Base-by-base conservation (phyloP, 2,888 invertebrate species). In the Meteorus colon region DNA sequence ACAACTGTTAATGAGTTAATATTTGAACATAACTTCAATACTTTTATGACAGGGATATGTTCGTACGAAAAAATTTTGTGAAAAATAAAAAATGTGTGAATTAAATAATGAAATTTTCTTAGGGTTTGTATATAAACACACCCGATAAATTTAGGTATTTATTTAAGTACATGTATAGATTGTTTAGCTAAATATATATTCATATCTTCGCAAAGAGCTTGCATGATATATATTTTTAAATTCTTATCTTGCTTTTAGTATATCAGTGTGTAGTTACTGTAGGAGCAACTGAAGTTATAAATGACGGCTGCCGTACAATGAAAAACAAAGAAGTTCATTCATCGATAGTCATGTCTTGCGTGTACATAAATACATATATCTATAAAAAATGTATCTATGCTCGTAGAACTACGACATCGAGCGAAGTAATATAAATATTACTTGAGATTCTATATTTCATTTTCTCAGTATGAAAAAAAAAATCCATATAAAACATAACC, bases 291-390 rank as follows among this genome's bases (percentile, higher is more conserved):
- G 16, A 68, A 37, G 66, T 37, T 37, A 27, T 68, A 45, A n/a
- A 29, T 48, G 48, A 45, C 31, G 31, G 8, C 29, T 45, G 51
- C 37, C n/a, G 48, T 27, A 48, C 16, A 68, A 48, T 27, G 24
- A 37, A 68, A 27, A 45, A 68, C 68, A 68, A 68, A 68, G 68
- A 45, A 19, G 45, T 68, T 68, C 68, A 68, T 68, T 68, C 68
- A 68, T 68, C 37, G 12, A 68, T 41, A 68, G 48, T 29, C 48
- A 16, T 41, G n/a, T 19, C 29, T 29, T 68, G 16, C 4, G 12
- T 24, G 24, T 24, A 24, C 24, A 45, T 27, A 48, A 29, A 51
- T 45, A 27, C 16, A 51, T 51, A 24, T 68, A 45, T 55, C 5
- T 31, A 29, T 12, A 69, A 68, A n/a, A 48, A 14, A n/a, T 48